Evolutionary conservation across 1,140 invertebrate species (phyloP).

Genomic region (Thaumetopoea pityocampa): DNA sequence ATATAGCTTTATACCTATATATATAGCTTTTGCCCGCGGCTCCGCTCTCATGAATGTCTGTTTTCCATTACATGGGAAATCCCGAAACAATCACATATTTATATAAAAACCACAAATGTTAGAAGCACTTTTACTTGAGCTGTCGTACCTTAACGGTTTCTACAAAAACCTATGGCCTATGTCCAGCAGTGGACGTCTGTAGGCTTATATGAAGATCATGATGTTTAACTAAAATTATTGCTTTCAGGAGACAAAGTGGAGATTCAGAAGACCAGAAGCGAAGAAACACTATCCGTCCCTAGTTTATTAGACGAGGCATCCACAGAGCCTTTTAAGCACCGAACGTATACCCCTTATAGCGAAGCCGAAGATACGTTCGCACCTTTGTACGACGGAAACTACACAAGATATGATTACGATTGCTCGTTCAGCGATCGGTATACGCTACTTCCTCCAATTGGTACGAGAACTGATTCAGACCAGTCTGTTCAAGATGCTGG

Average conservation of each 20-base stretch:
- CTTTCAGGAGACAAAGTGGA: constrained; percentile 42
- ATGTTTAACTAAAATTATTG: neutral
- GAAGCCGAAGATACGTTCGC: constrained; percentile 32
- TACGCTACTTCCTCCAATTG: constrained; percentile 52
- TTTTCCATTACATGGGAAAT: too few relatives aligned
- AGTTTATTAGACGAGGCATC: constrained; percentile 46
- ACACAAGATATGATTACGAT: constrained; percentile 44
- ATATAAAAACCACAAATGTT: too few relatives aligned
- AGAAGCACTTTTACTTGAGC: too few relatives aligned
- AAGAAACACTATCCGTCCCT: constrained; percentile 58
- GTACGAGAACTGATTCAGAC: constrained; percentile 39
- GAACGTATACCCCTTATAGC: constrained; percentile 24
- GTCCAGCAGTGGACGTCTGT: too few relatives aligned
- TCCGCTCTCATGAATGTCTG: too few relatives aligned
- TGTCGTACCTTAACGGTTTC: too few relatives aligned
- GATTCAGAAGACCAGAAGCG: constrained; percentile 66
- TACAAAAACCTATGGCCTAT: too few relatives aligned
- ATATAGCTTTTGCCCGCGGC: too few relatives aligned
- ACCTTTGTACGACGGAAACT: constrained; percentile 42
- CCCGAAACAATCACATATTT: too few relatives aligned
- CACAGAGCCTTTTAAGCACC: constrained; percentile 18
- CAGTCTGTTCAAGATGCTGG: constrained; percentile 23
- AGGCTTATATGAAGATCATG: too few relatives aligned
- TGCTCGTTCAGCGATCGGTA: constrained; percentile 46
- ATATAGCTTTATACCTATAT: too few relatives aligned